Evolutionary conservation across 2,113 vertebrate species (phyloP), one percentile per base, ranked within the genome.

Genomic region (Perccottus glenii): DNA sequence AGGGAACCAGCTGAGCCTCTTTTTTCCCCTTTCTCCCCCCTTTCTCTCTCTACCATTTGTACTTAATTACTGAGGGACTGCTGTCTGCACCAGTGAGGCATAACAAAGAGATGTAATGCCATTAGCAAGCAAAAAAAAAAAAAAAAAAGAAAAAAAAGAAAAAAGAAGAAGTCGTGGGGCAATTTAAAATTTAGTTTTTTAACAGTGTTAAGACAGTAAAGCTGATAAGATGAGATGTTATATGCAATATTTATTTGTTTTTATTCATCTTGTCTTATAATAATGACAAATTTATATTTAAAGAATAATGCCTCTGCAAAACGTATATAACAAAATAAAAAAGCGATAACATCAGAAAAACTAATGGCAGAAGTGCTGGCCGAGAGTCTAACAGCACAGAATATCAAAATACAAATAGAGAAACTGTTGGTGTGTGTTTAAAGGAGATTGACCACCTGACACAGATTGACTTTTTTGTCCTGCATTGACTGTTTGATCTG

Each of bases 31-130:
- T 67, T 81, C 70, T 64, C 2, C 77, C 81, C 67, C 65, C 70
- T 79, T 75, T 81, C 73, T 84, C 77, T 88, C 85, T 78, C 79
- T 68, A 85, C 79, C 85, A 81, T 90, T 90, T 90, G 84, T 83
- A 88, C 85, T 90, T 88, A 89, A 90, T 90, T 90, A 90, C 90
- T 88, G 80, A 86, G 87, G 88, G 89, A 89, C 81, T 83, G 82
- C 84, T 89, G 84, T 84, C 89, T 87, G 77, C 80, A 83, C 83
- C 70, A 80, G 73, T 40, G 74, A 90, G 80, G 81, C 85, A 88
- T 89, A 88, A 88, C 83, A 90, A 91, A 88, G 89, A 86, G 77
- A 83, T 88, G 81, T 80, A 82, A 88, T 86, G 83, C 74, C 88
- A 87, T 89, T 88, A 90, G 82, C 82, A 75, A 79, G 75, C 60